A percentile compares a stretch with the other conserved stretches of the same genome.
Evolutionary conservation across 1,140 invertebrate genomes (phyloP).

Genomic region (Linepithema humile): DNA sequence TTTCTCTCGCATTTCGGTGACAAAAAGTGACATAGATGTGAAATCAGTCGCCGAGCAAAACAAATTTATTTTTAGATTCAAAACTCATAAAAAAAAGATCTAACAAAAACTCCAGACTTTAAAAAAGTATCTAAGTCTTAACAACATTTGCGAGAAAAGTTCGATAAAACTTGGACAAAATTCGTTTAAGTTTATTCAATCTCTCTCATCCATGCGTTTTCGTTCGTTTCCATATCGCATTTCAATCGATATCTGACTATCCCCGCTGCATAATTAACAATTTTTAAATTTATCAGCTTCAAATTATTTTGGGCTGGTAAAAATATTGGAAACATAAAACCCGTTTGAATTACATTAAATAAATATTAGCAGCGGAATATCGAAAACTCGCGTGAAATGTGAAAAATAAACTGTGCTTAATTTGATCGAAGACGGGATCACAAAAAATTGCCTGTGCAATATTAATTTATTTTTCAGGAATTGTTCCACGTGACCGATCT

Average conservation of each 20-base stretch:
- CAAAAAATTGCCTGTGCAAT: neutral
- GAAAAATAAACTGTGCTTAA: too few relatives aligned
- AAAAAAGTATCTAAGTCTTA: neutral
- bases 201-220: neutral
- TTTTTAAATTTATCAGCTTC: neutral
- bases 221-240: neutral
- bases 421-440: neutral
- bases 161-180: neutral
- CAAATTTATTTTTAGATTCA: neutral
- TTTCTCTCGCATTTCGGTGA: neutral
- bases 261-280: neutral
- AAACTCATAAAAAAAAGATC: neutral
- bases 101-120: neutral
- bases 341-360: neutral
- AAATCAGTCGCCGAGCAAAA: neutral
- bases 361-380: neutral
- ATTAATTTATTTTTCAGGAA: constrained; percentile 46
- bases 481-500: constrained; percentile 40
- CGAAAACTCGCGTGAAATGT: too few relatives aligned
- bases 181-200: neutral
- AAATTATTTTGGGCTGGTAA: neutral
- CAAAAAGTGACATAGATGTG: neutral
- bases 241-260: neutral
- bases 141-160: neutral
- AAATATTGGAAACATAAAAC: neutral